These are phyloP conservation scores for Labeo calbasu DNA, from an alignment of 2,797 vertebrate genomes.

Conservation along the genomic window DNA sequence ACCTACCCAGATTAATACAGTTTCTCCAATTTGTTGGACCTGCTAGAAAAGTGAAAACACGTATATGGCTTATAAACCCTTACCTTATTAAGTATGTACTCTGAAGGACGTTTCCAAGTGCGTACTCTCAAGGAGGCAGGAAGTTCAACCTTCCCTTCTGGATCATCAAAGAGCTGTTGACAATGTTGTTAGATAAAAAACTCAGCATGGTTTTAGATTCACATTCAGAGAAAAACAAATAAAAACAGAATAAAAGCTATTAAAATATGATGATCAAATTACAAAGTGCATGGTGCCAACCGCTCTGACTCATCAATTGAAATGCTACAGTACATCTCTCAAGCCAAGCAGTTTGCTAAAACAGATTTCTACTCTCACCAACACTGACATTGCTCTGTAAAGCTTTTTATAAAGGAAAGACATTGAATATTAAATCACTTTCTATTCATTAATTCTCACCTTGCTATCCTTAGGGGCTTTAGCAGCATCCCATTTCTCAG, in stretches of 20 bases:
- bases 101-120: slow-evolving; percentile 89
- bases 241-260: neutral
- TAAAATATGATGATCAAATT: neutral
- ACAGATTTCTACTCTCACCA: neutral
- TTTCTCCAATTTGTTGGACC: neutral
- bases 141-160: slow-evolving; percentile 86
- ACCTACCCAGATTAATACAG: neutral
- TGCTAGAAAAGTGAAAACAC: neutral
- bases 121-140: slow-evolving; percentile 84
- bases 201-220: neutral
- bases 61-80: slow-evolving; percentile 41
- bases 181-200: slow-evolving; percentile 9
- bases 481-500: slow-evolving; percentile 88
- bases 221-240: neutral
- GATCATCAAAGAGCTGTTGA: slow-evolving; percentile 88
- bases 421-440: neutral
- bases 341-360: slow-evolving; percentile 1
- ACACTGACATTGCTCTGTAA: neutral
- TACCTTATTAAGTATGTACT: slow-evolving; percentile 84
- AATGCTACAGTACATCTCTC: neutral
- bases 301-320: neutral
- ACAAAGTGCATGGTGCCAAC: neutral
- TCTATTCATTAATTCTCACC: slow-evolving; percentile 70
- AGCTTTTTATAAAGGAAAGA: slow-evolving; percentile 1
- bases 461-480: slow-evolving; percentile 79